Evolutionary conservation across 2,797 vertebrate species (phyloP).

Genomic region (Hydrophis major): DNA sequence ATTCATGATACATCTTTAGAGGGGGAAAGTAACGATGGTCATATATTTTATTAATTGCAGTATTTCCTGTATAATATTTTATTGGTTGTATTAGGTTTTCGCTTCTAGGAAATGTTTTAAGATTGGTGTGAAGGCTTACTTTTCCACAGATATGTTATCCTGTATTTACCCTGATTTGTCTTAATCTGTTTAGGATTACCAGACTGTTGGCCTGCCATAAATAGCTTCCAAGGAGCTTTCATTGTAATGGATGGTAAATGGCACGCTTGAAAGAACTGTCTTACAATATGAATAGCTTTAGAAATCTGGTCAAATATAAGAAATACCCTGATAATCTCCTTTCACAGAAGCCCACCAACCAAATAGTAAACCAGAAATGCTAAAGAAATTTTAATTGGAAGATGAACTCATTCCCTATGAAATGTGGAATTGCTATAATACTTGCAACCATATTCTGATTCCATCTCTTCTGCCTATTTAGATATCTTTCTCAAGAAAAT

Average conservation of each 20-base stretch:
- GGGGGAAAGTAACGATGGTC: not conserved
- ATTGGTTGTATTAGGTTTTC: not conserved
- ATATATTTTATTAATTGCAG: not conserved
- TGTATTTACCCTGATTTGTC: not conserved
- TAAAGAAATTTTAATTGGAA: not conserved
- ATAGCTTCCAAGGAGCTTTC: not conserved
- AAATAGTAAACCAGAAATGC: not conserved
- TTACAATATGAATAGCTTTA: not conserved
- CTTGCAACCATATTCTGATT: not conserved
- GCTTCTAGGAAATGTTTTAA: not conserved
- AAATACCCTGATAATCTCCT: not conserved
- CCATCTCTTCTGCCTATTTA: not conserved
- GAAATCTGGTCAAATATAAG: not conserved
- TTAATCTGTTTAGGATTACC: not conserved
- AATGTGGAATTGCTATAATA: not conserved
- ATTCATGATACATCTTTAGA: not conserved
- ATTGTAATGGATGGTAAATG: not conserved
- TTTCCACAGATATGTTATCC: not conserved
- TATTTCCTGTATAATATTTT: not conserved
- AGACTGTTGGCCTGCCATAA: not conserved
- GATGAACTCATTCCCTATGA: not conserved
- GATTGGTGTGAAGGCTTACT: not conserved
- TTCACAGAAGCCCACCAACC: not conserved
- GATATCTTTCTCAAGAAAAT: not conserved
- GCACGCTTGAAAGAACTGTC: not conserved